phyloP scores from a whole-genome alignment of 2,888 invertebrate genomes.

The Esperia sulphurella region DNA sequence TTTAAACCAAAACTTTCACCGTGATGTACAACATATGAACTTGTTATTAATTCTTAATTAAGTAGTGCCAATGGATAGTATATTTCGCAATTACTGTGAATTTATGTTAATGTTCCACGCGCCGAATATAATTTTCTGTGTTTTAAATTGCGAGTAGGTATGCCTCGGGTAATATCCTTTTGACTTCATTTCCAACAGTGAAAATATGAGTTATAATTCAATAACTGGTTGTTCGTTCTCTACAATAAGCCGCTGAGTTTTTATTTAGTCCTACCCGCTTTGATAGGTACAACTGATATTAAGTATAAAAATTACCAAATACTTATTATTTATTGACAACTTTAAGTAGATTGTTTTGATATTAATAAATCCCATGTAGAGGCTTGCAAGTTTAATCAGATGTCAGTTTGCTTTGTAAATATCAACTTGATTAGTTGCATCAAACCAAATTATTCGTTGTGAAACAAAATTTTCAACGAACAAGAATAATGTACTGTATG shows the following conservation, averaged over 20 bases:
- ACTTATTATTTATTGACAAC: too few species aligned
- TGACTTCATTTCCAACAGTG: not conserved
- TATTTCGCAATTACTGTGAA: constrained; percentile 23
- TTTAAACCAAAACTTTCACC: constrained; percentile 69
- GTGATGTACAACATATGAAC: constrained; percentile 65
- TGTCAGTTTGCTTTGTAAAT: not conserved
- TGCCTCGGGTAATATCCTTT: not conserved
- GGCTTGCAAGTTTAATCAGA: not conserved
- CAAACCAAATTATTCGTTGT: too few species aligned
- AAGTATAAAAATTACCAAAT: too few species aligned
- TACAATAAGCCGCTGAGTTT: not conserved
- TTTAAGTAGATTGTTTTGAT: too few species aligned
- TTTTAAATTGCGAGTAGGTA: too few species aligned
- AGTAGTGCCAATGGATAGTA: constrained; percentile 62
- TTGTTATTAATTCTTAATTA: constrained; percentile 40
- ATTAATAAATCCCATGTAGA: not conserved
- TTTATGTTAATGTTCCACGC: not conserved
- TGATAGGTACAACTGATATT: not conserved
- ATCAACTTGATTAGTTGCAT: too few species aligned
- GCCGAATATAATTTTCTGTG: not conserved
- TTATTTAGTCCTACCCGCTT: not conserved
- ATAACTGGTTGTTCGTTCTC: not conserved
- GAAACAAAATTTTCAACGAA: too few species aligned
- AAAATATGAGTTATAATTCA: not conserved
- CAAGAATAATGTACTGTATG: too few species aligned